Percentiles rank a stretch among this genome's conserved stretches.
Conservation (phyloP, 2,888 invertebrate species). For the Polymixis flavicincta region DNA sequence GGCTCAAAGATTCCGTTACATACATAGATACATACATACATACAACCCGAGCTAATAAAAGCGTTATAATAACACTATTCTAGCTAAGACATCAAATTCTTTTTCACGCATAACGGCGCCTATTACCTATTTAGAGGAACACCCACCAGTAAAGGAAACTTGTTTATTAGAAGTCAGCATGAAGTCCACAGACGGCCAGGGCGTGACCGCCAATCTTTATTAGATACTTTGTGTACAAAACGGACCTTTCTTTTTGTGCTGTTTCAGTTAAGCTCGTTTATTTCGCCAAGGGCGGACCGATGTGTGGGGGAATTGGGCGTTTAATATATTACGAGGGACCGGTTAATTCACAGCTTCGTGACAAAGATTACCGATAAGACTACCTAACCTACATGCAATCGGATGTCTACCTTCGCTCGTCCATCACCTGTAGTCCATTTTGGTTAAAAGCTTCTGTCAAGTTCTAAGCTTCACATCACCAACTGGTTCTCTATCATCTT, state of each 20-base stretch:
- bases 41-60: too few relatives aligned
- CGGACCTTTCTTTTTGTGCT: constrained; percentile 68
- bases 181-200: constrained; percentile 52
- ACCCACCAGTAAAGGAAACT: constrained; percentile 58
- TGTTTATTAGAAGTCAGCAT: constrained; percentile 49
- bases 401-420: background rate
- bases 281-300: constrained; percentile 62
- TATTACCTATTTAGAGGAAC: constrained; percentile 22
- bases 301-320: constrained; percentile 49
- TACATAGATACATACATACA: too few relatives aligned
- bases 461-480: background rate
- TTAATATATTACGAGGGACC: constrained; percentile 40
- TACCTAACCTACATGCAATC: background rate
- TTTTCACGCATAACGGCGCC: constrained; percentile 7
- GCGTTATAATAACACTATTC: background rate
- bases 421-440: background rate
- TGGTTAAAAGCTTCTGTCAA: background rate
- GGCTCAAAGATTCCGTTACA: too few relatives aligned
- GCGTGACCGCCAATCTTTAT: constrained; percentile 71
- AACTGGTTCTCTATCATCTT: background rate
- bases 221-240: constrained; percentile 65
- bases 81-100: constrained; percentile 1
- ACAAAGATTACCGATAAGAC: constrained; percentile 10
- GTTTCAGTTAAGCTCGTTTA: constrained; percentile 70
- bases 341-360: constrained; percentile 22